These are phyloP conservation scores for Peromyscus aztecus DNA, from an alignment of 2,797 vertebrate species.

Conservation along the genomic window DNA sequence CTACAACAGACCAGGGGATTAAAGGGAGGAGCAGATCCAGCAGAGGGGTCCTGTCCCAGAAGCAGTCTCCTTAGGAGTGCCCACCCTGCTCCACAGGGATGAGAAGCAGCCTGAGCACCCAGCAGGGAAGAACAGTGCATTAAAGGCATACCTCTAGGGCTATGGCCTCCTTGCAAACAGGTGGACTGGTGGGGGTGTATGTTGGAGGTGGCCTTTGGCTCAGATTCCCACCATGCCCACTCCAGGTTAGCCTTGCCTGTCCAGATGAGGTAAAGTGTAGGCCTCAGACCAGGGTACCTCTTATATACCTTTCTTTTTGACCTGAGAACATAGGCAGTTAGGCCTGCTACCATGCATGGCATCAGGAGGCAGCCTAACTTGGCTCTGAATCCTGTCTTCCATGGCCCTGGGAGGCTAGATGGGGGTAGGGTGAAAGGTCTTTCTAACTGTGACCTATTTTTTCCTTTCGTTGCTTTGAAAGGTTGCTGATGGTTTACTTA, in stretches of 20 bases:
- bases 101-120: neutral
- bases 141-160: neutral
- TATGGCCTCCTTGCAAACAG: neutral
- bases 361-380: conserved; percentile 23
- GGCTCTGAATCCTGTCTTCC: neutral
- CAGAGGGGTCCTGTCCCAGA: neutral
- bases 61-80: neutral
- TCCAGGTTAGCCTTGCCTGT: neutral
- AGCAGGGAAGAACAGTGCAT: neutral
- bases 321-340: neutral
- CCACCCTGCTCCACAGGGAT: neutral
- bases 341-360: neutral
- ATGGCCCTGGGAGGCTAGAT: neutral
- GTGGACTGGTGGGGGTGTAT: neutral
- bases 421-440: conserved; percentile 59
- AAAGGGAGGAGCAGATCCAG: neutral
- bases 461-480: conserved; percentile 85
- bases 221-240: too few species aligned
- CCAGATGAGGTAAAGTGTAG: neutral
- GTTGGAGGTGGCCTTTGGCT: neutral
- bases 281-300: neutral
- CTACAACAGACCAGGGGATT: neutral
- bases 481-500: conserved; percentile 86
- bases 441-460: conserved; percentile 67
- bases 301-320: neutral